Base-by-base conservation (phyloP, 1,140 invertebrate genomes). In the Heliconius nattereri region DNA sequence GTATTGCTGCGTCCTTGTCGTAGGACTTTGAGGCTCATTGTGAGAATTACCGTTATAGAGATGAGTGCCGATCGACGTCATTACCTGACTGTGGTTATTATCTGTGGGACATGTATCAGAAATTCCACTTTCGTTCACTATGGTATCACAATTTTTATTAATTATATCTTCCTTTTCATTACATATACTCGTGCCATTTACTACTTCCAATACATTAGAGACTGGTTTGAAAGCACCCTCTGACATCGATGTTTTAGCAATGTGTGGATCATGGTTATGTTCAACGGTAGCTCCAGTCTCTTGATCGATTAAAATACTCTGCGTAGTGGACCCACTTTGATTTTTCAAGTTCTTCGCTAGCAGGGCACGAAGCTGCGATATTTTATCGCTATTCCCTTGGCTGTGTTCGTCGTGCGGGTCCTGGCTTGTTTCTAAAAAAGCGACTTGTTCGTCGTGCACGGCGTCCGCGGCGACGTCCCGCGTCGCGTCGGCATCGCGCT, bases 301-400 rank as follows among this genome's bases (percentile, higher is more conserved):
- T 72, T 88, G 87, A 81, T 83, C 88, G 1, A 70, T 75, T 54
- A 78, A 76, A 26, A 86, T 35, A 73, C 73, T 89, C 71, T 90
- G 89, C 35, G 87, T 79, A 75, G 85, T 86, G 81, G 92, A 90
- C 85, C 92, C 92, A 89, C 88, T 92, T 75, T 92, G 90, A 72
- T 91, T 92, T 79, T 95, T 95, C 54, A 97, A 92, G 91, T 97
- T 97, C 82, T 96, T 96, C 85, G 97, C 96, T 45, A 97, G 90
- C 66, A 97, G 95, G 82, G 96, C 95, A 80, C 97, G 93, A 19
- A 98, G 85, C 77, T 97, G 97, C 1, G 97, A 97, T 71, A 97
- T 94, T 87, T 97, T 96, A 83, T 96, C 96, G 66, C 94, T 95
- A 84, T 96, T 95, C 72, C 92, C 90, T 83, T 91, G 91, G 79